Evolutionary conservation across 2,113 vertebrate genomes (phyloP).

Genomic region (Gasterosteus nipponicus): DNA sequence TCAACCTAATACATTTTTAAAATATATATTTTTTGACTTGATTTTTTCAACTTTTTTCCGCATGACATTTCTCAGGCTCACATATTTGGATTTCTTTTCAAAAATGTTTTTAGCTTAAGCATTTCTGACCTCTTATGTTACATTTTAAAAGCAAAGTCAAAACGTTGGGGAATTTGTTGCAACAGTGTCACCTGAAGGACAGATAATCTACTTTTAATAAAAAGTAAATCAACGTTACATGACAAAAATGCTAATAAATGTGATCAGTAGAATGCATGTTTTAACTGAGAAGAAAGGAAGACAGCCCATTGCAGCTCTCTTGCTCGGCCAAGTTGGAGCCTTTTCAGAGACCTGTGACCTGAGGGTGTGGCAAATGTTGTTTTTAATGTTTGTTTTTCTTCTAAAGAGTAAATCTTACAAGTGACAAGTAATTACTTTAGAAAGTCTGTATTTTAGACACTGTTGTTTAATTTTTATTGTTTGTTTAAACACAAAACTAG

Average conservation of each 20-base stretch:
- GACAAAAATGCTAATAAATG: conserved; percentile 42
- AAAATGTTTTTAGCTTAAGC: no score
- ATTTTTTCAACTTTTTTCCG: no score
- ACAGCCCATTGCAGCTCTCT: conserved; percentile 7
- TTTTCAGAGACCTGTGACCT: not conserved
- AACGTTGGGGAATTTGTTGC: not conserved
- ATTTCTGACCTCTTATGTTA: not conserved
- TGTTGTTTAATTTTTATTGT: no score
- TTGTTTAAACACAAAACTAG: no score
- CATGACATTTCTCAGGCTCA: no score
- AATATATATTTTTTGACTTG: no score
- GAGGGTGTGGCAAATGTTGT: not conserved
- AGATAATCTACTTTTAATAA: not conserved
- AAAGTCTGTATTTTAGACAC: no score
- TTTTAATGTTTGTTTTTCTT: no score
- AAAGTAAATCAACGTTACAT: conserved; percentile 9
- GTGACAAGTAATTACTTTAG: no score
- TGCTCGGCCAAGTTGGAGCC: accelerated
- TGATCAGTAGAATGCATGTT: conserved; percentile 56
- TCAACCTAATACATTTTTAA: no score
- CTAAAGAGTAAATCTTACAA: no score
- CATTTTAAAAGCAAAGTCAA: not conserved
- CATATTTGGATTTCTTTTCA: no score
- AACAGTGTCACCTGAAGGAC: not conserved
- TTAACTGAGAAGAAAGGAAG: conserved; percentile 45